Conservation (phyloP, 2,797 vertebrate genomes). For the Thalassophryne amazonica region DNA sequence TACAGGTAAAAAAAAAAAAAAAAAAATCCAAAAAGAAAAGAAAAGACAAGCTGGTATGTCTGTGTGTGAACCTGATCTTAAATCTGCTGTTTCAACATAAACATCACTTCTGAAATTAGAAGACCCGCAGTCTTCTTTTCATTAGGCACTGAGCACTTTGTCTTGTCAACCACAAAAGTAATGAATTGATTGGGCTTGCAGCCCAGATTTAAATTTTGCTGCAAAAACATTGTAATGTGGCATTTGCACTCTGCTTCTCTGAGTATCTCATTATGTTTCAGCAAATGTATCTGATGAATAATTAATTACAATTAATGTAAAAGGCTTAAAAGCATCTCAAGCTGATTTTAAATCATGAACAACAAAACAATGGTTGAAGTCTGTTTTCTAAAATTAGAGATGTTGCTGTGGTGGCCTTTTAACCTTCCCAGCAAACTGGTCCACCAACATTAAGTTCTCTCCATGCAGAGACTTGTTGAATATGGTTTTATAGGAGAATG, state of each 20-base stretch:
- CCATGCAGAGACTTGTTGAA: not conserved
- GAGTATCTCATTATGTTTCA: not conserved
- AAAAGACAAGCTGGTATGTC: too few species aligned
- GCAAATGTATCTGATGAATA: not conserved
- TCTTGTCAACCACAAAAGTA: slow-evolving; percentile 48
- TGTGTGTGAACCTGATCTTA: slow-evolving; percentile 4
- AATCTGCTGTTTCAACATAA: slow-evolving; percentile 22
- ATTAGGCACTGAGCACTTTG: slow-evolving; percentile 33
- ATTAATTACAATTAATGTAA: not conserved
- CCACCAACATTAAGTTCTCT: not conserved
- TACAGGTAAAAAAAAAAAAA: slow-evolving; percentile 90
- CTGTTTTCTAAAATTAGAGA: not conserved
- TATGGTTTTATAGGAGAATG: not conserved
- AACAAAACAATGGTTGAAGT: not conserved
- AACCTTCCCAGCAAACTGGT: not conserved
- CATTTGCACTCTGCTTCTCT: slow-evolving; percentile 13
- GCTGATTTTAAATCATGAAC: too few species aligned
- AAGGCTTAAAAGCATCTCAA: not conserved
- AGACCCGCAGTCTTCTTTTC: slow-evolving; percentile 34
- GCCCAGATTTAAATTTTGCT: slow-evolving; percentile 37
- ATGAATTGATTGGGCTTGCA: slow-evolving; percentile 61
- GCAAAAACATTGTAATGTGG: slow-evolving; percentile 17
- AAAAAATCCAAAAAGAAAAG: too few species aligned
- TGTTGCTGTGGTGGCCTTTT: not conserved
- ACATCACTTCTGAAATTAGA: slow-evolving; percentile 33